phyloP scores from a whole-genome alignment of 2,113 vertebrate genomes.

The Ramphastos sulfuratus region DNA sequence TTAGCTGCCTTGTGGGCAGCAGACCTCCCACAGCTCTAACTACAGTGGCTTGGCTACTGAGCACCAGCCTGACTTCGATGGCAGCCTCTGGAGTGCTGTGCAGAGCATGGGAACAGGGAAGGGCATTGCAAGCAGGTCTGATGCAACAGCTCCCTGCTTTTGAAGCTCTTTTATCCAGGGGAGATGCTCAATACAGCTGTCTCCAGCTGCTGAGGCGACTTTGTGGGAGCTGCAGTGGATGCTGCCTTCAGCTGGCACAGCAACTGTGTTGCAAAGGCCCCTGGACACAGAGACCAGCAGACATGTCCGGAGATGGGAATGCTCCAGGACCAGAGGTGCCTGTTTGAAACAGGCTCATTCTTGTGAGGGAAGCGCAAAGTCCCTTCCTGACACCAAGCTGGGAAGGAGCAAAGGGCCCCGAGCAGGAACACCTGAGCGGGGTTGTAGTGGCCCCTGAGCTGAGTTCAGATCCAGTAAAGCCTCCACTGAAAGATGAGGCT shows the following conservation, averaged over 20 bases:
- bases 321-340: too few species aligned
- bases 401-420: not conserved
- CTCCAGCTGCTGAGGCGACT: not conserved
- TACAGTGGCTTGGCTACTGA: accelerated
- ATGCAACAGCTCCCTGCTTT: not conserved
- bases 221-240: not conserved
- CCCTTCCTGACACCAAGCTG: not conserved
- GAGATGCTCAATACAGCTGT: not conserved
- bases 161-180: not conserved
- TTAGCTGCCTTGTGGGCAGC: not conserved
- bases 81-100: accelerated
- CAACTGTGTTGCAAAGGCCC: not conserved
- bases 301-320: not conserved
- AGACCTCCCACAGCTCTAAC: not conserved
- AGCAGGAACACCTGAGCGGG: not conserved
- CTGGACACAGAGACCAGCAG: not conserved
- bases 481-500: not conserved
- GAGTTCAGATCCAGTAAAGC: not conserved
- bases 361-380: not conserved
- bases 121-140: not conserved
- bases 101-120: not conserved
- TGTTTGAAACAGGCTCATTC: not conserved
- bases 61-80: not conserved
- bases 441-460: not conserved
- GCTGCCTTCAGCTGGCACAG: not conserved